Percentiles rank a stretch among this genome's conserved stretches.
Evolutionary conservation across 2,888 invertebrate species (phyloP).

Genomic region (Meiosimyza platycephala): DNA sequence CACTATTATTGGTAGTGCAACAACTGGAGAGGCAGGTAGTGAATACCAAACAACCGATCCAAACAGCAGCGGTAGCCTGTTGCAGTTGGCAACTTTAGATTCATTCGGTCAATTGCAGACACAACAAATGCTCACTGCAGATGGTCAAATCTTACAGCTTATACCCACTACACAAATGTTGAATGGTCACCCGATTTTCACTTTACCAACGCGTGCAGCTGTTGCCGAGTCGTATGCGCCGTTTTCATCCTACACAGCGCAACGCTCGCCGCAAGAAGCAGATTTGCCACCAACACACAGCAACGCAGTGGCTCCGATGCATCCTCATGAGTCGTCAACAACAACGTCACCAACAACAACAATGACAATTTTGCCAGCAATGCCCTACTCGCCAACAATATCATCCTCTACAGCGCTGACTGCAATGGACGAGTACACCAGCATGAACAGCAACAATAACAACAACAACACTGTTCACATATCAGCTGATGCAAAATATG

Average conservation of each 20-base stretch:
- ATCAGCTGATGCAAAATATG: not conserved
- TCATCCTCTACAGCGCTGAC: slow-evolving; percentile 66
- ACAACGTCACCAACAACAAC: slow-evolving; percentile 40
- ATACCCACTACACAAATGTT: slow-evolving; percentile 66
- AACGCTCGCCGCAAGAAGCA: slow-evolving; percentile 62
- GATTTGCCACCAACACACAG: slow-evolving; percentile 61
- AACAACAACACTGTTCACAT: slow-evolving; percentile 33
- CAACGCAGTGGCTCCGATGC: slow-evolving; percentile 47
- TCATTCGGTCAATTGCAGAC: slow-evolving; percentile 46
- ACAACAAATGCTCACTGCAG: slow-evolving; percentile 56
- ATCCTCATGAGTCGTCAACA: slow-evolving; percentile 40
- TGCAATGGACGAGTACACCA: slow-evolving; percentile 10
- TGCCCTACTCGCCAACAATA: slow-evolving; percentile 57
- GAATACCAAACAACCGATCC: not conserved
- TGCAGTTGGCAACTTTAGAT: slow-evolving; percentile 41
- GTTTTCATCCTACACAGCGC: slow-evolving; percentile 53
- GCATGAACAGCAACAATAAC: slow-evolving; percentile 38
- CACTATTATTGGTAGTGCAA: slow-evolving; percentile 85
- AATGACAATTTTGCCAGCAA: slow-evolving; percentile 46
- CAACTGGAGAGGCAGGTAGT: not conserved
- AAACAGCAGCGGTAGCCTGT: slow-evolving; percentile 10
- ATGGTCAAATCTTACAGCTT: slow-evolving; percentile 60
- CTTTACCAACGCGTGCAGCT: slow-evolving; percentile 71
- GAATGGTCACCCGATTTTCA: slow-evolving; percentile 30
- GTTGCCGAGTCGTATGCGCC: slow-evolving; percentile 54